phyloP scores from a whole-genome alignment of 53 echinoderm and acorn worm genomes.

The Luidia sarsii region DNA sequence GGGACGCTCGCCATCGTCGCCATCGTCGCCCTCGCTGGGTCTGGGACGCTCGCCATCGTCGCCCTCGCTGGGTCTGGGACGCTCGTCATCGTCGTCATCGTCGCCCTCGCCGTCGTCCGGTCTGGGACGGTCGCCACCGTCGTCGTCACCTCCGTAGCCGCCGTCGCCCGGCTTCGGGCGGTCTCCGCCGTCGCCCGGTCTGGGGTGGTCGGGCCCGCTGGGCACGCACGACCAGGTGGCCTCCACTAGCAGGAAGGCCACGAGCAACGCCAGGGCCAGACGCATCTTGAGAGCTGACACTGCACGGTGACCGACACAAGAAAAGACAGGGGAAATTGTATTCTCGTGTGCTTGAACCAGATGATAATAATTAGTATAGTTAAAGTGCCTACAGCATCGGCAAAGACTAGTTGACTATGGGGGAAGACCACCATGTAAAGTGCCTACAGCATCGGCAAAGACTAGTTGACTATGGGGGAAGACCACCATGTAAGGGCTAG shows the following conservation, averaged over 20 bases:
- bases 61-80: neutral
- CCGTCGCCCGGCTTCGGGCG: neutral
- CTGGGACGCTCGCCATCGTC: neutral
- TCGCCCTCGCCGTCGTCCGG: conserved; percentile 17
- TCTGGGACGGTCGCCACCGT: neutral
- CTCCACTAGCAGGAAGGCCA: neutral
- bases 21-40: neutral
- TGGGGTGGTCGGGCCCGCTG: conserved; percentile 7
- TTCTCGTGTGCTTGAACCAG: neutral
- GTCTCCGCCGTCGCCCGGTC: conserved; percentile 16
- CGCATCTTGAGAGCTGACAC: no score
- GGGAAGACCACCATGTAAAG: no score
- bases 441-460: no score
- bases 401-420: no score
- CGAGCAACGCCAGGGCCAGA: neutral
- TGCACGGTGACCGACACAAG: neutral
- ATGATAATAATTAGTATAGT: no score
- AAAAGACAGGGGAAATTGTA: neutral
- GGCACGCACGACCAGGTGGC: neutral
- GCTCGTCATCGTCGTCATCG: conserved; percentile 12
- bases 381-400: no score
- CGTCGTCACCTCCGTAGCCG: conserved; percentile 6
- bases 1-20: neutral
- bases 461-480: no score
- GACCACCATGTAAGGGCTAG: no score